Evolutionary conservation across 2,113 vertebrate genomes (phyloP).

Genomic region (Ascaphus truei): DNA sequence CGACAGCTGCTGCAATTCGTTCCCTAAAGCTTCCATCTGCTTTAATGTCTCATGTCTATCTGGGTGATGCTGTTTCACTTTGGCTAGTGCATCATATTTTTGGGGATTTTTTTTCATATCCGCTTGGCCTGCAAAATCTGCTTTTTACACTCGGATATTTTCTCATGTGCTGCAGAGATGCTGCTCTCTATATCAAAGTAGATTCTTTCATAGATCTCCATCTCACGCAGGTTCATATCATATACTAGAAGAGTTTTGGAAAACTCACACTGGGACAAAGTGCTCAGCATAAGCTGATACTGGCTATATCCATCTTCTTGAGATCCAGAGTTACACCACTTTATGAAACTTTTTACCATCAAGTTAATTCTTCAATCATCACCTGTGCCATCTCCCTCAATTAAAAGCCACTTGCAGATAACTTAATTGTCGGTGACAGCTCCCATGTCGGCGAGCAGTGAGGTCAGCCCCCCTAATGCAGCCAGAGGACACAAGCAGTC

Average conservation of each 20-base stretch:
- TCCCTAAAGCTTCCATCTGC: conserved; percentile 89
- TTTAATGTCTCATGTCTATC: conserved; percentile 93
- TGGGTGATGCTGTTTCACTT: conserved; percentile 95
- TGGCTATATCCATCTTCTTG: conserved; percentile 90
- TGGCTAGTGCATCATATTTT: conserved; percentile 95
- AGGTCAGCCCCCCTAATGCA: conserved; percentile 90
- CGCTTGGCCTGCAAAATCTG: conserved; percentile 95
- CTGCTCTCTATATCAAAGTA: conserved; percentile 90
- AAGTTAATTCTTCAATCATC: conserved; percentile 93
- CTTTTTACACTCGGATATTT: conserved; percentile 96
- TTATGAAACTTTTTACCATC: conserved; percentile 91
- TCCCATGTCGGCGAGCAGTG: conserved; percentile 73
- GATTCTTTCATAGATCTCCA: conserved; percentile 97
- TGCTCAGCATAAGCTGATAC: conserved; percentile 92
- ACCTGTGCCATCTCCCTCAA: conserved; percentile 94
- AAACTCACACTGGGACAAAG: conserved; percentile 91
- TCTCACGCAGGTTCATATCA: conserved; percentile 96
- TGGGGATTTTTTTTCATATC: conserved; percentile 96
- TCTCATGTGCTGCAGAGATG: conserved; percentile 91
- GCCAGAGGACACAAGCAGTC: conserved; percentile 80
- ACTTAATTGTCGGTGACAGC: conserved; percentile 92
- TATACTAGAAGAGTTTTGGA: conserved; percentile 95
- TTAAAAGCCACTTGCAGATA: conserved; percentile 92
- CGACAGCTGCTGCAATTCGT: conserved; percentile 92
- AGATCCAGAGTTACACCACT: conserved; percentile 90